These are phyloP conservation scores for Meda fulgida DNA, from an alignment of 2,797 vertebrate species.

Conservation along the genomic window DNA sequence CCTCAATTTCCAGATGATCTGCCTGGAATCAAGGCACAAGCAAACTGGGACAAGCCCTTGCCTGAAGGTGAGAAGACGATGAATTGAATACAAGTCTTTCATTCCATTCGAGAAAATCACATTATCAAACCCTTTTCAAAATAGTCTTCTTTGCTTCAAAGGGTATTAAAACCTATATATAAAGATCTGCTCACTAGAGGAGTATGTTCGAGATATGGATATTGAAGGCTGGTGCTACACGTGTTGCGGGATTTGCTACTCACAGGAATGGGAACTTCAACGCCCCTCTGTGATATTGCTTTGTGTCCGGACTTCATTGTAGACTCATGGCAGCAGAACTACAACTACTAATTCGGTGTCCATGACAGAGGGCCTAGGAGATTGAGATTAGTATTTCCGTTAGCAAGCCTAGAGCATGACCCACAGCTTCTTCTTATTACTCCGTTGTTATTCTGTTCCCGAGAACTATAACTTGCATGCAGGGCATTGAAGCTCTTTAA, in stretches of 20 bases:
- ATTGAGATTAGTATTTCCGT: slow-evolving; percentile 16
- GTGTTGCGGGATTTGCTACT: slow-evolving; percentile 13
- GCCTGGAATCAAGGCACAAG: slow-evolving; percentile 31
- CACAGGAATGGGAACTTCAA: slow-evolving; percentile 23
- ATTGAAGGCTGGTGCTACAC: slow-evolving; percentile 16
- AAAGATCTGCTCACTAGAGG: slow-evolving; percentile 4
- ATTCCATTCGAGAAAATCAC: slow-evolving; percentile 32
- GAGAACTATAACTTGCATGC: slow-evolving; percentile 15
- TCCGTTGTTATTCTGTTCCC: slow-evolving; percentile 10
- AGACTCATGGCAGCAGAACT: slow-evolving; percentile 15
- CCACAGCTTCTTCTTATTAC: slow-evolving; percentile 19
- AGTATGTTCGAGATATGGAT: slow-evolving; percentile 3
- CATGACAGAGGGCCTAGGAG: slow-evolving; percentile 27
- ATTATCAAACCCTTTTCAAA: neutral
- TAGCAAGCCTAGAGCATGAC: slow-evolving; percentile 24
- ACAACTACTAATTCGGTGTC: slow-evolving; percentile 23
- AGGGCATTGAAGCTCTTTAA: slow-evolving; percentile 4
- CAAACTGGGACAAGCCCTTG: slow-evolving; percentile 51
- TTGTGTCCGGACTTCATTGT: slow-evolving; percentile 26
- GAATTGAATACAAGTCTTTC: slow-evolving; percentile 34
- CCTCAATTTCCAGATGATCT: slow-evolving; percentile 48
- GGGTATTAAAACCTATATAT: slow-evolving; percentile 23
- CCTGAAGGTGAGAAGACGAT: slow-evolving; percentile 45
- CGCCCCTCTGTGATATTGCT: slow-evolving; percentile 7
- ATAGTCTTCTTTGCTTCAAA: slow-evolving; percentile 14